These are phyloP conservation scores for Allophyes oxyacanthae DNA, from an alignment of 2,888 invertebrate species.

Conservation along the genomic window DNA sequence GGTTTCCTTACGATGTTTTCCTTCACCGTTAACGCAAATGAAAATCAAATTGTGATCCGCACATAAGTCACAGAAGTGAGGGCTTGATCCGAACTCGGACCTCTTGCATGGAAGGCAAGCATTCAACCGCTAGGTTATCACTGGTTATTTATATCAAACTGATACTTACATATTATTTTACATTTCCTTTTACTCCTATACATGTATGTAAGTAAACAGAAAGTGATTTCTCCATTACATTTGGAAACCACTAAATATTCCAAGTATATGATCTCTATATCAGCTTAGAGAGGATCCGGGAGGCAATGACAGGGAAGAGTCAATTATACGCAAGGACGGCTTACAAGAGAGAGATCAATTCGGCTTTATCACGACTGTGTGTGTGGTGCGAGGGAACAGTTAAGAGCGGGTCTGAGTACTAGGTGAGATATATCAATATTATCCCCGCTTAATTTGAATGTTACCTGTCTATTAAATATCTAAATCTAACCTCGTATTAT, in stretches of 20 bases:
- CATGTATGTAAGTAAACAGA: conserved; percentile 8
- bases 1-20: no score
- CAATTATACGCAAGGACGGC: conserved; percentile 87
- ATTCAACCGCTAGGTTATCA: no score
- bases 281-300: conserved; percentile 65
- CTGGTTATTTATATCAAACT: no score
- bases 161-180: no score
- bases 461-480: neutral
- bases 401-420: conserved; percentile 28
- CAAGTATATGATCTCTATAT: conserved; percentile 65
- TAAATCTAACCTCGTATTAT: neutral
- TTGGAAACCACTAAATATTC: conserved; percentile 70
- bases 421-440: neutral
- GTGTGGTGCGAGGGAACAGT: conserved; percentile 52
- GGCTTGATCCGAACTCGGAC: no score
- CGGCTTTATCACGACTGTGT: conserved; percentile 80
- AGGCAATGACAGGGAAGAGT: conserved; percentile 87
- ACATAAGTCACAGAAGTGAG: no score
- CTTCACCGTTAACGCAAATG: no score
- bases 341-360: conserved; percentile 85
- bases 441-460: no score
- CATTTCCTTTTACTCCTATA: neutral
- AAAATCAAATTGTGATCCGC: no score
- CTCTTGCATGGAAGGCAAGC: no score
- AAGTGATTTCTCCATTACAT: conserved; percentile 11